Conservation (phyloP, 2,888 invertebrate genomes). For the Drosophila paranaensis region DNA sequence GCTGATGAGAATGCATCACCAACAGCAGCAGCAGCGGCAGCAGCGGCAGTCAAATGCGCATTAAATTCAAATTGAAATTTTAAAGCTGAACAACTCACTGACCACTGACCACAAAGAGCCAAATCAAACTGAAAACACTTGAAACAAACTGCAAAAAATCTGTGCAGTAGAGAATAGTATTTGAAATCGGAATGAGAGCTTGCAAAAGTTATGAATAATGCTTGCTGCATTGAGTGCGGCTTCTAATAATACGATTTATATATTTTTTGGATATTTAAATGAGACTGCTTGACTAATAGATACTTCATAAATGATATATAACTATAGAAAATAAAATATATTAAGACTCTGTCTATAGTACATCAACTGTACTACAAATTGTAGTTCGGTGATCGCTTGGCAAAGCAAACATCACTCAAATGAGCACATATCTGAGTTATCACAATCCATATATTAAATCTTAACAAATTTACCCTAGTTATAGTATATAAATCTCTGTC, state of each 20-base stretch:
- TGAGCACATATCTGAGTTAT: neutral
- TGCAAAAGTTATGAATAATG: neutral
- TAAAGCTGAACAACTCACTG: neutral
- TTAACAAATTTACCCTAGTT: neutral
- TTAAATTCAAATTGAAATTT: conserved; percentile 44
- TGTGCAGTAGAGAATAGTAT: conserved; percentile 7
- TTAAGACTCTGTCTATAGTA: no score
- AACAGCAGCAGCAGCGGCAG: conserved; percentile 18
- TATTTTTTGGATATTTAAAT: neutral
- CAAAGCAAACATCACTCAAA: neutral
- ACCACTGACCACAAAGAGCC: no score
- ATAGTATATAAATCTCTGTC: neutral
- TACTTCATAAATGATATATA: neutral
- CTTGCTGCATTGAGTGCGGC: conserved; percentile 15
- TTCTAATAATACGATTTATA: neutral
- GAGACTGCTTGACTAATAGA: neutral
- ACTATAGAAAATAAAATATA: neutral
- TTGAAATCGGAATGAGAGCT: conserved; percentile 13
- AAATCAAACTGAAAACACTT: neutral
- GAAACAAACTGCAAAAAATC: conserved; percentile 18
- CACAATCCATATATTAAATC: neutral
- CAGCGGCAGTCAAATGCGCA: conserved; percentile 34
- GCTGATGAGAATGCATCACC: conserved; percentile 30
- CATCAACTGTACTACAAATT: neutral
- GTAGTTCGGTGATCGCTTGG: neutral